phyloP scores from a whole-genome alignment of 2,888 invertebrate species.

The Seira musarum region DNA sequence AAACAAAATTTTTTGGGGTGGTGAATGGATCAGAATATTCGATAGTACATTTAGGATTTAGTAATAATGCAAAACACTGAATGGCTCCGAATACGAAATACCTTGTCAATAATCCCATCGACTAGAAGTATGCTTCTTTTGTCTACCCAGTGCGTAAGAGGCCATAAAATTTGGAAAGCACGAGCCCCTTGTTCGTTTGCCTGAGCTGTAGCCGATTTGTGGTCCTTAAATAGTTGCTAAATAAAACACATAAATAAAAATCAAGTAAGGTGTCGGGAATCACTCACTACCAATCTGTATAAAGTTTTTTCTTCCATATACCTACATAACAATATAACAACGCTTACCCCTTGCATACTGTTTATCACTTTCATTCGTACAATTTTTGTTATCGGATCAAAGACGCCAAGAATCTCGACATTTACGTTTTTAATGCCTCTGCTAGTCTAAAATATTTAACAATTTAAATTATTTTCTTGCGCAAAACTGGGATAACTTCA shows the following conservation, averaged over 20 bases:
- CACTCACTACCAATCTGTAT: too few species aligned
- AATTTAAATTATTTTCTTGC: neutral
- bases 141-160: slow-evolving; percentile 85
- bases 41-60: neutral
- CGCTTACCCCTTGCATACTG: slow-evolving; percentile 56
- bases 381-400: slow-evolving; percentile 82
- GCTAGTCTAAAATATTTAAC: slow-evolving; percentile 37
- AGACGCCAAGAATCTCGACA: slow-evolving; percentile 88
- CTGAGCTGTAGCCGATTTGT: slow-evolving; percentile 73
- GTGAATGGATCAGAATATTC: too few species aligned
- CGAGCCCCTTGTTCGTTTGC: slow-evolving; percentile 74
- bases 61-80: neutral
- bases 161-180: slow-evolving; percentile 83
- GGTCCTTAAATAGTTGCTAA: slow-evolving; percentile 43
- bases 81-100: too few species aligned
- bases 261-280: neutral
- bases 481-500: too few species aligned
- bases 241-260: neutral
- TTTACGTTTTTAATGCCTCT: slow-evolving; percentile 78
- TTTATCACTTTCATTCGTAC: slow-evolving; percentile 87
- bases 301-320: too few species aligned
- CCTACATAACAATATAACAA: slow-evolving; percentile 40
- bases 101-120: slow-evolving; percentile 88
- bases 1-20: slow-evolving; percentile 18
- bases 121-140: slow-evolving; percentile 84